phyloP scores from a whole-genome alignment of 2,113 vertebrate genomes.

The Indicator indicator region DNA sequence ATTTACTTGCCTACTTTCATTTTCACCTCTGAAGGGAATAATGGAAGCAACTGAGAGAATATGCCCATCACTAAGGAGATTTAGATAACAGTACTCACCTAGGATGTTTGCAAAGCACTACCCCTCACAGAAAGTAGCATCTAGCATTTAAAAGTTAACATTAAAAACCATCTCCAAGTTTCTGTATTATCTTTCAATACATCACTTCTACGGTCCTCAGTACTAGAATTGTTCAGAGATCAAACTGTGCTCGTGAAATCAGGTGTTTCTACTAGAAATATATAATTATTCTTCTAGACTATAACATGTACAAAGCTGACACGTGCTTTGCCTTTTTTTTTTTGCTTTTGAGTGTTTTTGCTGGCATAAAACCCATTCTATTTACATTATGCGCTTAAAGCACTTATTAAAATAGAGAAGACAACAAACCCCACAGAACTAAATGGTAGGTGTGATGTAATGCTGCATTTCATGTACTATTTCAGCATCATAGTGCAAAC shows the following conservation, averaged over 20 bases:
- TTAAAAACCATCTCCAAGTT: neutral
- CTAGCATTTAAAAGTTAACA: neutral
- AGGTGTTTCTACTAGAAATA: neutral
- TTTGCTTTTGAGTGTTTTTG: neutral
- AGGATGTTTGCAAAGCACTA: neutral
- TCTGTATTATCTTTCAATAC: neutral
- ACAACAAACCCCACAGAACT: neutral
- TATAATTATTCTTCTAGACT: neutral
- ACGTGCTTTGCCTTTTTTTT: neutral
- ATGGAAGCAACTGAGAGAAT: neutral
- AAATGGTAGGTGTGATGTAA: neutral
- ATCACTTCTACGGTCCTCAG: neutral
- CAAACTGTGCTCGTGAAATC: neutral
- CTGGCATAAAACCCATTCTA: neutral
- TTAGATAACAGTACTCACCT: neutral
- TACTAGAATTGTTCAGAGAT: neutral
- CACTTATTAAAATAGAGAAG: neutral
- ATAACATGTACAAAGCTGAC: neutral
- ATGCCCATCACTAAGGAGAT: neutral
- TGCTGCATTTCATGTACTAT: neutral
- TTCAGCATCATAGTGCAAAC: neutral
- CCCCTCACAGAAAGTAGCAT: fast-evolving
- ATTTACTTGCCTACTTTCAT: slow-evolving; percentile 25
- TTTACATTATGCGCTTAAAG: neutral
- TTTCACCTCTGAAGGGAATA: slow-evolving; percentile 1